Conservation (phyloP, 2,113 vertebrate genomes). For the Damaliscus lunatus region DNA sequence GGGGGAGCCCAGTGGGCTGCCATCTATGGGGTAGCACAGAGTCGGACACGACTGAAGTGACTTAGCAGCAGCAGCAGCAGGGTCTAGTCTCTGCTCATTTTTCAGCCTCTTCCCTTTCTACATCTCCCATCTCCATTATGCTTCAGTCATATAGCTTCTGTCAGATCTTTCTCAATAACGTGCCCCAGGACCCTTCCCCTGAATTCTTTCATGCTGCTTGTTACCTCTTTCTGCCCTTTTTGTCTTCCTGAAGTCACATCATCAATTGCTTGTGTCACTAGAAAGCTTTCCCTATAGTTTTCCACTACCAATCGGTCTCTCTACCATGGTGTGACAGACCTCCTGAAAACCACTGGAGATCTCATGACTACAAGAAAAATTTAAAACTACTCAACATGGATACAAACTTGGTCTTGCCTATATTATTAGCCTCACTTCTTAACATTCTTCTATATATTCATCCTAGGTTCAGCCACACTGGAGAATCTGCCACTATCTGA, state of each 20-base stretch:
- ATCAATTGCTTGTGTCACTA: neutral
- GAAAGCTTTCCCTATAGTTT: neutral
- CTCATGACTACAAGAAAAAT: neutral
- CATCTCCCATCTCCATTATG: neutral
- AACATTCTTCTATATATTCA: neutral
- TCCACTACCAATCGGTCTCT: neutral
- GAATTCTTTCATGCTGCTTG: neutral
- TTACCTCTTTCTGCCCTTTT: neutral
- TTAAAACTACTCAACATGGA: neutral
- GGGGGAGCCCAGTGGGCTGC: too few relatives aligned
- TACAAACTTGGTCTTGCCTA: neutral
- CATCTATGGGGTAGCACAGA: too few relatives aligned
- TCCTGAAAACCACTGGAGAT: neutral
- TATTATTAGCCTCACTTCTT: neutral
- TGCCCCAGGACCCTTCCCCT: neutral
- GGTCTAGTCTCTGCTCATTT: neutral
- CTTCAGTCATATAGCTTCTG: neutral
- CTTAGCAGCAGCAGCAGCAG: too few relatives aligned
- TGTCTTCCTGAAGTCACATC: neutral
- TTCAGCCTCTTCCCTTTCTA: neutral
- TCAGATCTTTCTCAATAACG: neutral
- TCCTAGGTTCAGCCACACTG: neutral
- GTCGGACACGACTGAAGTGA: too few relatives aligned
- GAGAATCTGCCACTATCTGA: neutral
- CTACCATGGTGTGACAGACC: neutral